A percentile compares a stretch with the other conserved stretches of the same genome.
phyloP scores from a whole-genome alignment of 2,888 invertebrate species.

The Thymelicus acteon region DNA sequence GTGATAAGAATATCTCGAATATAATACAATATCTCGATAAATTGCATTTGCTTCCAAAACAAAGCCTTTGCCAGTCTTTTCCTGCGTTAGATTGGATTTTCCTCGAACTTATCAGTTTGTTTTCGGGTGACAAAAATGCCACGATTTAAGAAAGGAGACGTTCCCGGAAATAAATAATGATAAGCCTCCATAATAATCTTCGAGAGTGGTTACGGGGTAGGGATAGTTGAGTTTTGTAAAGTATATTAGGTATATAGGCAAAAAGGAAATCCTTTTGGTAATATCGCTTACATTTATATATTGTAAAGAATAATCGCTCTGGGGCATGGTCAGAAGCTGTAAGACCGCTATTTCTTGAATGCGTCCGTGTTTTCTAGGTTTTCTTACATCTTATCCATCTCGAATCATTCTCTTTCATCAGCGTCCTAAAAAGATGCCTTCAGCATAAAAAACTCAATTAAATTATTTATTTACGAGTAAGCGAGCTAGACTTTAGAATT shows the following conservation, averaged over 20 bases:
- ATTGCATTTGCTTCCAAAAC: constrained; percentile 34
- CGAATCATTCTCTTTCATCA: too few relatives aligned
- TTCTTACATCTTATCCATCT: too few relatives aligned
- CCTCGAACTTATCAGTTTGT: constrained; percentile 33
- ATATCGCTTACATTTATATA: background rate
- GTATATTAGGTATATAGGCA: background rate
- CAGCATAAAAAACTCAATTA: too few relatives aligned
- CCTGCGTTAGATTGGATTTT: constrained; percentile 32
- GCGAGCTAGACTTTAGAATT: too few relatives aligned
- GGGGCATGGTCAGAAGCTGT: too few relatives aligned
- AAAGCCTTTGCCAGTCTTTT: constrained; percentile 20
- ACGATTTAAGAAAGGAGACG: constrained; percentile 6
- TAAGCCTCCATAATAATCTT: constrained; percentile 7
- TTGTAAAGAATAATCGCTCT: background rate
- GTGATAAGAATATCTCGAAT: constrained; percentile 19
- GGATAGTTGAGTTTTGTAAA: constrained; percentile 2
- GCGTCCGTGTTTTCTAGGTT: too few relatives aligned
- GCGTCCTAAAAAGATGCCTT: too few relatives aligned
- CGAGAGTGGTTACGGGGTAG: background rate
- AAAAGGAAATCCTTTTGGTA: background rate
- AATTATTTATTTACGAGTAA: too few relatives aligned
- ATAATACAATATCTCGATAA: constrained; percentile 32
- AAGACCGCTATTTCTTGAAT: too few relatives aligned
- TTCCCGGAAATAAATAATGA: constrained; percentile 15
- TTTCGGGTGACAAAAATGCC: constrained; percentile 30